Evolutionary conservation across 1,140 invertebrate genomes (phyloP), one percentile per base, ranked within the genome.

Genomic region (Drosophila lacertosa): DNA sequence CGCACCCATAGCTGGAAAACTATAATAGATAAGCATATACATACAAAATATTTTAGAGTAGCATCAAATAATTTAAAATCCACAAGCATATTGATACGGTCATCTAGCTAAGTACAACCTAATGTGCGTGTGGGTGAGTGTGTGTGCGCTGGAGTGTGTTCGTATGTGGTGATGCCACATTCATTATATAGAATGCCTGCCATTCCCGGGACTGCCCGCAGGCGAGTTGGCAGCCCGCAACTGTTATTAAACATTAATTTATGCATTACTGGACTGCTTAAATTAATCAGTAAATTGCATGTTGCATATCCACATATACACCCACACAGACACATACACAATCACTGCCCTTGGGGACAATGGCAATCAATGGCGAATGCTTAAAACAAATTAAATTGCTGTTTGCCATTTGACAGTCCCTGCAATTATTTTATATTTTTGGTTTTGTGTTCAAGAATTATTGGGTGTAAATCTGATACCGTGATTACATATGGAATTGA

Each of bases 231-330:
- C 51, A 57, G 45, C 44, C 67, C 51, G 69, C 53, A 59, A 74
- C 59, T 74, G 76, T 73, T 83, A 83, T 69, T 83, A 84, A 84
- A 76, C 63, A 79, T 84, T 83, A 83, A 83, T 83, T 83, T 83
- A 83, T 83, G 76, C 80, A 83, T 83, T 83, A 76, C 63, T 76
- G 73, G 63, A 67, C 55, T 63, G 80, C 72, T 84, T 84, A 80
- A 84, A 83, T 83, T 83, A 84, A 83, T 83, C 80, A 80, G 80
- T 51, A 74, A 76, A 79, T 84, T 74, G 68, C 72, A 62, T 59
- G 40, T 55, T 37, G 40, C 35, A 53, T 37, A 51, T 48, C 24
- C 11, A 18, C 45, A 50, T 24, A 62, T 10, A 44, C 48, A 55
- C n/a, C 32, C 47, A 45, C 29, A 29, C 33, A 35, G 15, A 48